A percentile compares a stretch with the other conserved stretches of the same genome.
phyloP scores from a whole-genome alignment of 2,113 vertebrate species.

The Python bivittatus region DNA sequence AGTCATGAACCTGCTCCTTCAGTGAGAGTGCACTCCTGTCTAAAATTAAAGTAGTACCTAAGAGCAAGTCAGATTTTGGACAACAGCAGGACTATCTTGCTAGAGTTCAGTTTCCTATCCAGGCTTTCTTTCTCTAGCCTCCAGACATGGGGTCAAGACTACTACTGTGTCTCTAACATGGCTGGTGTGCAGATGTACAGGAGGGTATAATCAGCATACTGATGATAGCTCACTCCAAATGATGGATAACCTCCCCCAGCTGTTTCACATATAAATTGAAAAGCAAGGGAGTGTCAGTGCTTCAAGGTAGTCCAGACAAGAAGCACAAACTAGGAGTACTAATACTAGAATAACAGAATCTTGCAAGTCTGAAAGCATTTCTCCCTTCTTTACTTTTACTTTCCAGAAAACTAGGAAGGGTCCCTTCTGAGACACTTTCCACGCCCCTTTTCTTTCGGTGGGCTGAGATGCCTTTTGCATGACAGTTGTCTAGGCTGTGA shows the following conservation, averaged over 20 bases:
- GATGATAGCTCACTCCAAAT: background rate
- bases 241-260: background rate
- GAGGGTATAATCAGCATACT: background rate
- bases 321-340: background rate
- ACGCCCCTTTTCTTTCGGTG: too few species aligned
- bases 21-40: background rate
- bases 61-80: too few species aligned
- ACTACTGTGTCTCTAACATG: background rate
- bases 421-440: too few species aligned
- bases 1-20: background rate
- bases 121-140: background rate
- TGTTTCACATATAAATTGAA: background rate
- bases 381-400: too few species aligned
- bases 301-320: background rate
- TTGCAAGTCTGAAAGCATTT: too few species aligned
- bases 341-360: too few species aligned
- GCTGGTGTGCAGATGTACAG: background rate
- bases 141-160: background rate
- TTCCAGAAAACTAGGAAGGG: too few species aligned
- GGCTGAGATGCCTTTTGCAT: too few species aligned
- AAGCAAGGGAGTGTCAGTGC: background rate
- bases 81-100: background rate
- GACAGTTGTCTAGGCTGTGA: too few species aligned
- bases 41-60: background rate
- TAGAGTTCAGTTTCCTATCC: background rate